Percentiles rank a stretch among this genome's conserved stretches.
Conservation (phyloP, 2,888 invertebrate species). For the Spisula solida region DNA sequence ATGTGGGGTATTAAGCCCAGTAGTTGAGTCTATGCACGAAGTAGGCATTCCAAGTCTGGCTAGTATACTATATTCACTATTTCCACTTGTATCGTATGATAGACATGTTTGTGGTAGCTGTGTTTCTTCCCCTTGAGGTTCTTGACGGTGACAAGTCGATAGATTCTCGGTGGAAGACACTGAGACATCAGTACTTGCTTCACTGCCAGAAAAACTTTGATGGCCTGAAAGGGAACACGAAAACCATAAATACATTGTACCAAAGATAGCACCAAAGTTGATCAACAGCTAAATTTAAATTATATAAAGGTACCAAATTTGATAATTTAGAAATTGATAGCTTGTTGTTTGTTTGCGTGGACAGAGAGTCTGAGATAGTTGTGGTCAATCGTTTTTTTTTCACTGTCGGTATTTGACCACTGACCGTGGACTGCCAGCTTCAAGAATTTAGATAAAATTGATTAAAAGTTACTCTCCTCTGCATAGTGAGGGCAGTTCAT, state of each 20-base stretch:
- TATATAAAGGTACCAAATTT: neutral
- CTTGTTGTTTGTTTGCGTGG: too few relatives aligned
- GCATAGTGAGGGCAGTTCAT: too few relatives aligned
- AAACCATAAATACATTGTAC: neutral
- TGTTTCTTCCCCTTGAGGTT: conserved; percentile 96
- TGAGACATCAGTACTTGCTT: conserved; percentile 93
- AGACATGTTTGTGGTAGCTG: conserved; percentile 69
- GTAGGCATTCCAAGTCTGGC: conserved; percentile 84
- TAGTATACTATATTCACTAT: conserved; percentile 86
- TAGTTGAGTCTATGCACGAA: conserved; percentile 68
- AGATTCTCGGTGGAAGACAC: conserved; percentile 95
- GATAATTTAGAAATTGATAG: neutral
- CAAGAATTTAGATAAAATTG: too few relatives aligned
- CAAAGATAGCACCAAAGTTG: neutral
- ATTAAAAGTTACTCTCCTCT: too few relatives aligned
- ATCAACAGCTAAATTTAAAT: neutral
- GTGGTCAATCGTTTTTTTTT: too few relatives aligned
- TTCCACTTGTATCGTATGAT: conserved; percentile 73
- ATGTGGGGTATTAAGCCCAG: conserved; percentile 59
- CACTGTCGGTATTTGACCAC: too few relatives aligned
- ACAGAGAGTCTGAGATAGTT: neutral
- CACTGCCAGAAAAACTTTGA: conserved; percentile 94
- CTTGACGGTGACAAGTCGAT: conserved; percentile 91
- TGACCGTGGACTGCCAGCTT: too few relatives aligned
- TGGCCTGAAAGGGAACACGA: conserved; percentile 88